Percentiles rank a stretch among this genome's conserved stretches.
Evolutionary conservation across 1,140 invertebrate genomes (phyloP).

Genomic region (Eupeodes corollae): DNA sequence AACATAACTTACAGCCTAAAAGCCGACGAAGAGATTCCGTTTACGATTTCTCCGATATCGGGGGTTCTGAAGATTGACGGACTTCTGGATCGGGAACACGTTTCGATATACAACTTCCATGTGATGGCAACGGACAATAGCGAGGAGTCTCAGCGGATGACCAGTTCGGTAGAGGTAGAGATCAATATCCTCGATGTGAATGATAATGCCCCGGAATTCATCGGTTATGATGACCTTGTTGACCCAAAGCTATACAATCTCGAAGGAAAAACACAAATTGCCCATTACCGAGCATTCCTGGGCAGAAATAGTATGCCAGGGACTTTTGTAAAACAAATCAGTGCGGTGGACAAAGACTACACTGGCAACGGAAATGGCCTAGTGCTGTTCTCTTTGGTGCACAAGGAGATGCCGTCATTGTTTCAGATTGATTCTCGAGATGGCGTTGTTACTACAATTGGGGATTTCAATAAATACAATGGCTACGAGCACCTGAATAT

Average conservation of each 20-base stretch:
- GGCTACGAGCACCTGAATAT: conserved; percentile 47
- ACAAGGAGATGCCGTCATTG: conserved; percentile 44
- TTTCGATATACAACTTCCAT: conserved; percentile 57
- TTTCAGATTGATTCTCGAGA: conserved; percentile 71
- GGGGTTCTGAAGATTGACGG: conserved; percentile 66
- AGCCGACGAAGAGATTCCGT: conserved; percentile 52
- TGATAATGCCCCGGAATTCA: conserved; percentile 62
- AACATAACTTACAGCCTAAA: conserved; percentile 61
- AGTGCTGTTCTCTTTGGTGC: conserved; percentile 58
- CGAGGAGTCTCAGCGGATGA: conserved; percentile 44
- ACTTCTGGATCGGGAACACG: conserved; percentile 64
- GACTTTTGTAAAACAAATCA: conserved; percentile 56
- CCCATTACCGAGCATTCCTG: conserved; percentile 58
- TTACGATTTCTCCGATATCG: conserved; percentile 58
- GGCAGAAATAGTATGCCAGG: conserved; percentile 58
- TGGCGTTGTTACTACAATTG: conserved; percentile 62
- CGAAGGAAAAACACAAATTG: conserved; percentile 29
- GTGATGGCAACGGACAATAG: conserved; percentile 68
- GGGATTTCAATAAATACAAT: conserved; percentile 52
- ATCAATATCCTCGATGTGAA: conserved; percentile 71
- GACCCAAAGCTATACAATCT: conserved; percentile 23
- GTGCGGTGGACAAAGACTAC: conserved; percentile 76
- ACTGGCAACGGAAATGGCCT: conserved; percentile 70
- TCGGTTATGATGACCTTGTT: conserved; percentile 52
- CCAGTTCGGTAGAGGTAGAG: conserved; percentile 61